Percentiles rank a stretch among this genome's conserved stretches.
These are phyloP conservation scores for Dendrolimus punctatus DNA, from an alignment of 1,140 invertebrate species.

Conservation along the genomic window DNA sequence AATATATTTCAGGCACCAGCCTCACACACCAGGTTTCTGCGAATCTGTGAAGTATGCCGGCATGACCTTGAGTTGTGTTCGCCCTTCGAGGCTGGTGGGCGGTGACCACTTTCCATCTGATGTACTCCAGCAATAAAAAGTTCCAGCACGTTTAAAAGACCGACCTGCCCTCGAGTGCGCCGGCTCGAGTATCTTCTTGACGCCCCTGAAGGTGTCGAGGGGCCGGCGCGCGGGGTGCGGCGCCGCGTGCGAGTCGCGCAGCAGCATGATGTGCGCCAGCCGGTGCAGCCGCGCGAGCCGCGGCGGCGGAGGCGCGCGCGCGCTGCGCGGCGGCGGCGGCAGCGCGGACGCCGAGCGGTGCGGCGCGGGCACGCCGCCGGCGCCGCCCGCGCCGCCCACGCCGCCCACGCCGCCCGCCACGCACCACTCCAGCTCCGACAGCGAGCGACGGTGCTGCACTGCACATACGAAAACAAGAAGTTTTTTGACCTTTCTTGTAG, in stretches of 20 bases:
- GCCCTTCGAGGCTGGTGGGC: no score
- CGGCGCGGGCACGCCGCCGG: slow-evolving; percentile 12
- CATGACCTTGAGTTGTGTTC: no score
- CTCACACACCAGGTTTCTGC: no score
- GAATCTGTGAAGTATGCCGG: no score
- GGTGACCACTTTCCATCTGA: no score
- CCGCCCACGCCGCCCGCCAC: slow-evolving; percentile 8
- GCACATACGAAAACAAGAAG: slow-evolving; percentile 21
- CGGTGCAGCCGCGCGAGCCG: slow-evolving; percentile 65
- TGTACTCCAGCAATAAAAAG: no score
- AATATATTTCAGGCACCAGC: no score
- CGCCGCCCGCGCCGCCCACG: slow-evolving; percentile 15
- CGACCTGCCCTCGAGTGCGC: slow-evolving; percentile 37
- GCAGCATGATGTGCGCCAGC: slow-evolving; percentile 84
- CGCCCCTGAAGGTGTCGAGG: slow-evolving; percentile 70
- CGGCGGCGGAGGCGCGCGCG: slow-evolving; percentile 33
- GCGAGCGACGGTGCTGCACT: slow-evolving; percentile 77
- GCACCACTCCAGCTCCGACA: slow-evolving; percentile 77
- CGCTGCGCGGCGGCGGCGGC: slow-evolving; percentile 21
- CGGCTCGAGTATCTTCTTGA: slow-evolving; percentile 83
- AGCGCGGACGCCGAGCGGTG: slow-evolving; percentile 30
- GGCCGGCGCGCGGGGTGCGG: slow-evolving; percentile 31
- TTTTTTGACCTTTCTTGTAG: no score
- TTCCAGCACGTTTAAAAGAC: no score
- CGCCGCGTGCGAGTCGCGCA: slow-evolving; percentile 80